Percentiles rank a stretch among this genome's conserved stretches.
phyloP scores from a whole-genome alignment of 1,140 invertebrate species.

The Lamellibrachia luymesi region DNA sequence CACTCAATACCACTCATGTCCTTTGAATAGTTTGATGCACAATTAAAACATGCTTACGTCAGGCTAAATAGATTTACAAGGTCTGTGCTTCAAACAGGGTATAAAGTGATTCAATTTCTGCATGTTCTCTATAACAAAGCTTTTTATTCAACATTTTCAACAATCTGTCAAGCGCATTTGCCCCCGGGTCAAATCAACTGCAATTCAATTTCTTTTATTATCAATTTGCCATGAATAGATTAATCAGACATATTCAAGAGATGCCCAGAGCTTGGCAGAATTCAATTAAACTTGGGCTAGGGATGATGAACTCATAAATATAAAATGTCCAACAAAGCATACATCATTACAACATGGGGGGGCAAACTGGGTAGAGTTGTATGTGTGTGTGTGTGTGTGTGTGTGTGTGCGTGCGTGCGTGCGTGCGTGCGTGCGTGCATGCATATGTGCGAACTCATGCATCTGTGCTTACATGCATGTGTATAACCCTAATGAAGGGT shows the following conservation, averaged over 20 bases:
- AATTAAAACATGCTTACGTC: constrained; percentile 1
- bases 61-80: neutral
- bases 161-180: neutral
- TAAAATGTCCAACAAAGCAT: neutral
- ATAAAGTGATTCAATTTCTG: neutral
- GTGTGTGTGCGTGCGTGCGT: neutral
- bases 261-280: neutral
- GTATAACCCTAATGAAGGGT: neutral
- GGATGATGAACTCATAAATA: neutral
- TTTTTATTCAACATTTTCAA: neutral
- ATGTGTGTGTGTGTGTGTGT: neutral
- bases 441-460: no score
- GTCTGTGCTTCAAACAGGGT: neutral
- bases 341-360: neutral
- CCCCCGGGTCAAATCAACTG: neutral
- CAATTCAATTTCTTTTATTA: neutral
- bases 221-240: neutral
- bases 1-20: no score
- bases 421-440: neutral
- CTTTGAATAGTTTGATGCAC: neutral
- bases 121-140: neutral
- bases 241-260: neutral
- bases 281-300: neutral
- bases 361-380: neutral
- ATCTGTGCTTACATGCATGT: neutral